phyloP scores from a whole-genome alignment of 2,888 invertebrate species.

The Galeruca laticollis region DNA sequence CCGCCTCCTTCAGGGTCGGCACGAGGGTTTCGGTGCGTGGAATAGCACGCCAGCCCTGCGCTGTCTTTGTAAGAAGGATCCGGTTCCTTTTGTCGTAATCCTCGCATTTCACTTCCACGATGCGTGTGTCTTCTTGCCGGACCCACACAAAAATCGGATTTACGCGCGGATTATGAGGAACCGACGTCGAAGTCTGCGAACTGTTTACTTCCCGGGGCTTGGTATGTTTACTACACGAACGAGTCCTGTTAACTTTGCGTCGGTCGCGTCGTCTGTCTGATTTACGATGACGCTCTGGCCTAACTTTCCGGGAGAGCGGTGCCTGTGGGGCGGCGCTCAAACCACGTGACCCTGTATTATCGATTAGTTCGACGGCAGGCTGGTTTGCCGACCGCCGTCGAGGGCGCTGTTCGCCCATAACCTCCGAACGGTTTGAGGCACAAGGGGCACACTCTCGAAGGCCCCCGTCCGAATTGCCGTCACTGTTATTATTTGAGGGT shows the following conservation, averaged over 20 bases:
- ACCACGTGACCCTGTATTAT: slow-evolving; percentile 66
- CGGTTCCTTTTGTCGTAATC: slow-evolving; percentile 90
- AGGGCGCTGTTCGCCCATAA: slow-evolving; percentile 66
- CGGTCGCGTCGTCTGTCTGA: slow-evolving; percentile 65
- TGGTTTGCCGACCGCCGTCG: slow-evolving; percentile 62
- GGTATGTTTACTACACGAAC: slow-evolving; percentile 44
- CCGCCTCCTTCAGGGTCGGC: slow-evolving; percentile 66
- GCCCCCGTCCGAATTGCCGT: slow-evolving; percentile 51
- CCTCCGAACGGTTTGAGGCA: slow-evolving; percentile 57
- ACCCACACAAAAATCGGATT: slow-evolving; percentile 90
- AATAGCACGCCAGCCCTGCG: slow-evolving; percentile 85
- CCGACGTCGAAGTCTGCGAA: slow-evolving; percentile 57
- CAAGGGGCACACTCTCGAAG: slow-evolving; percentile 59
- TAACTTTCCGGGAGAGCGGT: slow-evolving; percentile 65
- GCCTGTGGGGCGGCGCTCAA: slow-evolving; percentile 63
- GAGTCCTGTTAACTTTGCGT: slow-evolving; percentile 57
- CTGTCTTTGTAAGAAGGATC: slow-evolving; percentile 84
- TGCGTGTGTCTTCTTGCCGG: slow-evolving; percentile 82
- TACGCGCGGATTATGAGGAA: slow-evolving; percentile 73
- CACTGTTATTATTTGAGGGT: slow-evolving; percentile 48
- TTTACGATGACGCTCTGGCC: slow-evolving; percentile 67
- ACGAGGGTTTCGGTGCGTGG: slow-evolving; percentile 79
- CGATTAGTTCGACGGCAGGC: slow-evolving; percentile 64
- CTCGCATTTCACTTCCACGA: slow-evolving; percentile 87
- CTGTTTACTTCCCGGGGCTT: slow-evolving; percentile 43